phyloP scores from a whole-genome alignment of 2,113 vertebrate species.

The Grallaria varia region DNA sequence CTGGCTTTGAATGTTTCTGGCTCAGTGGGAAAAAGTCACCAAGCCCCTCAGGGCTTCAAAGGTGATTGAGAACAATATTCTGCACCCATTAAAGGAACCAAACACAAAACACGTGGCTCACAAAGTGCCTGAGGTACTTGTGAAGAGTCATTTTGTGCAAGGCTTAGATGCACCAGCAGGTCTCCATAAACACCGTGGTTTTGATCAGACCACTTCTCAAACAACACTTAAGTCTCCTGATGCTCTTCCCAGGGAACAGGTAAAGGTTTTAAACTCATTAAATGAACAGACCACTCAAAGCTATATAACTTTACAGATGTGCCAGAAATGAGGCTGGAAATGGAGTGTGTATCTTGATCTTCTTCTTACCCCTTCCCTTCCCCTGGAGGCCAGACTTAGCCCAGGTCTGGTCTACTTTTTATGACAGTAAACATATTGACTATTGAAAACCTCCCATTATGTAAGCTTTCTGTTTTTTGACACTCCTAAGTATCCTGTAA shows the following conservation, averaged over 20 bases:
- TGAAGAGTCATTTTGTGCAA: not conserved
- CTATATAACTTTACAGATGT: not conserved
- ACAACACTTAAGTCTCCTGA: not conserved
- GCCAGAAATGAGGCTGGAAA: not conserved
- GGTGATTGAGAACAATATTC: not conserved
- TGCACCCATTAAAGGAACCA: not conserved
- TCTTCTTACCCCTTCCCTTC: not conserved
- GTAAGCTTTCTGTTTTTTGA: not conserved
- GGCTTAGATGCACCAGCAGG: not conserved
- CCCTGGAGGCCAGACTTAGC: not conserved
- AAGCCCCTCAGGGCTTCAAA: not conserved
- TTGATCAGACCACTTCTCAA: not conserved
- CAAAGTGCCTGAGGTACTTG: not conserved
- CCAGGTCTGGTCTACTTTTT: not conserved
- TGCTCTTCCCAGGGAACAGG: not conserved
- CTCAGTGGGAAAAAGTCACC: not conserved
- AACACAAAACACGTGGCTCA: not conserved
- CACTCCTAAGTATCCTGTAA: not conserved
- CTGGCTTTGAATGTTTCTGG: not conserved
- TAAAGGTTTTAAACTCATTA: not conserved
- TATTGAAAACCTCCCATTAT: constrained; percentile 10
- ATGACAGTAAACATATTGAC: not conserved
- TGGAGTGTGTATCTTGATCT: not conserved
- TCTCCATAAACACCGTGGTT: not conserved
- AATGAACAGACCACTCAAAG: not conserved